phyloP scores from a whole-genome alignment of 2,888 invertebrate species.

The Junonia oenone region DNA sequence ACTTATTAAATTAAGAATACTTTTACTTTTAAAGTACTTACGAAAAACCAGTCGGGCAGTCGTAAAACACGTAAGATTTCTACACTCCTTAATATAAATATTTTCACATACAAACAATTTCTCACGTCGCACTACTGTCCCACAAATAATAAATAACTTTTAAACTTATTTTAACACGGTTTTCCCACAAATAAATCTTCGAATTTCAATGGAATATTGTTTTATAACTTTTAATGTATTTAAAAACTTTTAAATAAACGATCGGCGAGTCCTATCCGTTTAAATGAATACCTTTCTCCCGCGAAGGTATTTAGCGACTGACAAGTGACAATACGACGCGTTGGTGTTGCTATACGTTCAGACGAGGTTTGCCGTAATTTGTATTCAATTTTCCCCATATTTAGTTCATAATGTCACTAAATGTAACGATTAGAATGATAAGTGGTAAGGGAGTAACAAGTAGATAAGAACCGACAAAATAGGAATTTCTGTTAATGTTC shows the following conservation, averaged over 20 bases:
- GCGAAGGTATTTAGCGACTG: slow-evolving; percentile 8
- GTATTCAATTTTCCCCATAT: background rate
- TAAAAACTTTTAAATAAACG: slow-evolving; percentile 9
- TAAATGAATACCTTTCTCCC: background rate
- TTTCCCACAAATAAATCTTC: background rate
- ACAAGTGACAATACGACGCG: background rate
- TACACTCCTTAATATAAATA: slow-evolving; percentile 14
- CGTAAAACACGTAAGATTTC: slow-evolving; percentile 20
- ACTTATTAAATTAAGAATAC: background rate
- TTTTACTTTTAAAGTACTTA: slow-evolving; percentile 21
- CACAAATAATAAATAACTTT: background rate
- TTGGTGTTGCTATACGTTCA: slow-evolving; percentile 7
- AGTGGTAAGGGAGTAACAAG: too few species aligned
- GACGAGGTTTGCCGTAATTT: background rate
- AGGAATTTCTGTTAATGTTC: too few species aligned
- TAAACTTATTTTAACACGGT: background rate
- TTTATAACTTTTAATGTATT: background rate
- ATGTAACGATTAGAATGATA: too few species aligned
- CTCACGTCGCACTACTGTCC: slow-evolving; percentile 8
- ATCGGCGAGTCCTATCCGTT: slow-evolving; percentile 1
- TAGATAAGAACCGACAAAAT: too few species aligned
- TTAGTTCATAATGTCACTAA: too few species aligned
- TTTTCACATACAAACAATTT: slow-evolving; percentile 16
- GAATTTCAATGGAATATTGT: background rate
- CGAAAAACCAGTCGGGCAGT: slow-evolving; percentile 18